These are phyloP conservation scores for Caerostris extrusa DNA, from an alignment of 1,140 invertebrate species.

Conservation along the genomic window DNA sequence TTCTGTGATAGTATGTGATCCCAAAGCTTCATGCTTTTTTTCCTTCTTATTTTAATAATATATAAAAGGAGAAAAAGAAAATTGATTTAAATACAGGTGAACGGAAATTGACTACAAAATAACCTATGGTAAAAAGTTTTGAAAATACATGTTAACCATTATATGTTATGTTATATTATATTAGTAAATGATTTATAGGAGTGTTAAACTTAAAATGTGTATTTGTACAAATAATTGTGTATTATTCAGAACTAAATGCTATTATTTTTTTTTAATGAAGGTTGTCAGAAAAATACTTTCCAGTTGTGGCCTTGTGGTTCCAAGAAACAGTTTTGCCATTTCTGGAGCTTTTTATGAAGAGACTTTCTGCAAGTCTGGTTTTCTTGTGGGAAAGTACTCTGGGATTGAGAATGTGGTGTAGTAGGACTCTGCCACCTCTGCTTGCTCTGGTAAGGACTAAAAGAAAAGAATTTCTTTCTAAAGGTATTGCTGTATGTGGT, in stretches of 20 bases:
- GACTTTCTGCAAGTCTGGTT: not conserved
- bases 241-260: not conserved
- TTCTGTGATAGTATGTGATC: no score
- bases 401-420: slow-evolving; percentile 50
- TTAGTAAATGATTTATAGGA: not conserved
- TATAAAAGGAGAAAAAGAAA: no score
- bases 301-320: not conserved
- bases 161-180: not conserved
- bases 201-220: not conserved
- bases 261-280: not conserved
- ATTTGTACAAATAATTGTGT: not conserved
- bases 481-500: no score
- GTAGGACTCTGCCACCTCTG: slow-evolving; percentile 38
- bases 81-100: no score
- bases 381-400: slow-evolving; percentile 59
- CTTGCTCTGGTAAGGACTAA: slow-evolving; percentile 22
- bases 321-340: not conserved
- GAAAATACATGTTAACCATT: no score
- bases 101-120: no score
- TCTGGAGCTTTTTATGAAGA: slow-evolving; percentile 45
- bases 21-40: no score
- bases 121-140: not conserved
- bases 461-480: not conserved
- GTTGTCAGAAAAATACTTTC: slow-evolving; percentile 44
- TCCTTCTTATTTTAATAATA: no score